Conservation (phyloP, 1,140 invertebrate species). For the Drosophila yakuba region DNA sequence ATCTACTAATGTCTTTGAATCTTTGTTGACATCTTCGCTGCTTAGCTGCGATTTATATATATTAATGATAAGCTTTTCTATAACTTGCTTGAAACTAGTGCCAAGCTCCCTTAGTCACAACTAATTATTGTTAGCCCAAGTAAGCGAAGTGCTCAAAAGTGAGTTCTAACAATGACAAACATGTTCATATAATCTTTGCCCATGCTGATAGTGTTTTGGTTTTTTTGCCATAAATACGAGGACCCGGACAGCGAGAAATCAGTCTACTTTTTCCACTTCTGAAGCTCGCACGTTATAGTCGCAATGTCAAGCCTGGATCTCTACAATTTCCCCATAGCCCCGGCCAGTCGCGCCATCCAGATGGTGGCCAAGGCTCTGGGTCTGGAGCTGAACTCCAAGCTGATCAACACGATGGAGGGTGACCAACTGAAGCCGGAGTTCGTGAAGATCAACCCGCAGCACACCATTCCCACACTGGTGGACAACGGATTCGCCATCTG, state of each 20-base stretch:
- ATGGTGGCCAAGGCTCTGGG: constrained; percentile 89
- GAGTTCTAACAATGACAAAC: constrained; percentile 51
- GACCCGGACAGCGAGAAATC: not conserved
- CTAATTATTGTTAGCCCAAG: not conserved
- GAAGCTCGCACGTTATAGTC: not conserved
- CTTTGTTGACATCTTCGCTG: too few species aligned
- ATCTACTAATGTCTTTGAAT: too few species aligned
- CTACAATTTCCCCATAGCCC: constrained; percentile 88
- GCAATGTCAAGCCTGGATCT: constrained; percentile 80
- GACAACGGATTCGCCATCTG: constrained; percentile 88
- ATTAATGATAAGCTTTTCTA: not conserved
- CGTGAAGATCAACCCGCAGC: constrained; percentile 87
- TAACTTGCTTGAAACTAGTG: not conserved
- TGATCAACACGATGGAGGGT: constrained; percentile 87
- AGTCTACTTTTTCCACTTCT: constrained; percentile 30
- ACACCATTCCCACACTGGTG: constrained; percentile 89
- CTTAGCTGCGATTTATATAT: not conserved
- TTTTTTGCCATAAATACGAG: constrained; percentile 17
- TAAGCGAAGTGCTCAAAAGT: constrained; percentile 1
- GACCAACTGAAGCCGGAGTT: constrained; percentile 90
- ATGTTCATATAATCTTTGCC: constrained; percentile 6
- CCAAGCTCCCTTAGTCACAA: not conserved
- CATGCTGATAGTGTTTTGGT: not conserved
- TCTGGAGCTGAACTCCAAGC: constrained; percentile 89
- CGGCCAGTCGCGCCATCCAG: constrained; percentile 89